These are phyloP conservation scores for Semicossyphus pulcher DNA, from an alignment of 2,113 vertebrate genomes.

Conservation along the genomic window DNA sequence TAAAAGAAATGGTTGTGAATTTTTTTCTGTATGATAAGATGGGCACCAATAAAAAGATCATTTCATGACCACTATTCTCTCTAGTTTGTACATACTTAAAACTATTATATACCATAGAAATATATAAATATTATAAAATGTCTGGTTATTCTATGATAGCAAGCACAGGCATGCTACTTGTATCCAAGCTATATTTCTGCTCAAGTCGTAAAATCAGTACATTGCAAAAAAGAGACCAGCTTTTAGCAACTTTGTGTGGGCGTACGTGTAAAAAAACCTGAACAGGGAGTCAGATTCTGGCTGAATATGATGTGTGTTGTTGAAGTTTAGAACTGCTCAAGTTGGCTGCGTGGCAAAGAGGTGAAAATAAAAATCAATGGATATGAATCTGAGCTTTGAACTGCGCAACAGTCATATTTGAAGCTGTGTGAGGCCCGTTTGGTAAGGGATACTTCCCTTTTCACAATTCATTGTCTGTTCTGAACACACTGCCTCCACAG, in stretches of 20 bases:
- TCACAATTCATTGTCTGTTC: slow-evolving; percentile 34
- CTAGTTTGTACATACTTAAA: slow-evolving; percentile 75
- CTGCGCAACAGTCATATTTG: slow-evolving; percentile 82
- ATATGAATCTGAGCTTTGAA: slow-evolving; percentile 65
- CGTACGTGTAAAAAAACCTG: slow-evolving; percentile 35
- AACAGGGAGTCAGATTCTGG: slow-evolving; percentile 33
- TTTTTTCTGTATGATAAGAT: slow-evolving; percentile 29
- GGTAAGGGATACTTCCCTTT: slow-evolving; percentile 56
- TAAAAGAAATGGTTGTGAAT: slow-evolving; percentile 41
- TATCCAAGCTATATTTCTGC: slow-evolving; percentile 65
- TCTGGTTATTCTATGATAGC: slow-evolving; percentile 56
- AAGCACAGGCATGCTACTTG: slow-evolving; percentile 78
- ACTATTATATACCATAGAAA: slow-evolving; percentile 82
- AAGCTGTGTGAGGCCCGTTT: slow-evolving; percentile 60
- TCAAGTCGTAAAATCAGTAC: slow-evolving; percentile 57
- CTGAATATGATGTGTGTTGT: slow-evolving; percentile 21
- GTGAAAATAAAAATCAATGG: slow-evolving; percentile 64
- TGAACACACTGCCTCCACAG: slow-evolving; percentile 32
- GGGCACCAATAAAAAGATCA: slow-evolving; percentile 50
- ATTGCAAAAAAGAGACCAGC: slow-evolving; percentile 42
- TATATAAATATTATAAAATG: slow-evolving; percentile 84
- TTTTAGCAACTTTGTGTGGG: slow-evolving; percentile 45
- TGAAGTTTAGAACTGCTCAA: slow-evolving; percentile 39
- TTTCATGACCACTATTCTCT: slow-evolving; percentile 47
- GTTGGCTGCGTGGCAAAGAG: slow-evolving; percentile 56